phyloP scores from a whole-genome alignment of 2,888 invertebrate species.

The Aradus depressus region DNA sequence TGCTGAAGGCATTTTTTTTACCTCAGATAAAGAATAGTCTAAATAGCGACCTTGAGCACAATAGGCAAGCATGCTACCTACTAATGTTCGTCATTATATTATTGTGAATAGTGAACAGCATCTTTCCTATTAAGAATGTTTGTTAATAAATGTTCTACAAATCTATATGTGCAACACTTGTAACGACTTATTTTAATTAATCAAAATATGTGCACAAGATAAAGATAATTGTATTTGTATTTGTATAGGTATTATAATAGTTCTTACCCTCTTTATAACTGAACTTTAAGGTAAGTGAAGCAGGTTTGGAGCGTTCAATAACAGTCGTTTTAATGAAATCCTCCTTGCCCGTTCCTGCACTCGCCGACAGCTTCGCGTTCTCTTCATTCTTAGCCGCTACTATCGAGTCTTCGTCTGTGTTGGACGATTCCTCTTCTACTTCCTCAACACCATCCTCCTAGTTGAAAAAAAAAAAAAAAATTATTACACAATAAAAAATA shows the following conservation, averaged over 20 bases:
- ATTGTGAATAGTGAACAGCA: too few species aligned
- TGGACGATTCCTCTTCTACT: conserved; percentile 2
- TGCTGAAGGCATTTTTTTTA: too few species aligned
- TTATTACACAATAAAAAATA: not conserved
- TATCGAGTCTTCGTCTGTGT: conserved; percentile 10
- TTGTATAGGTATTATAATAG: not conserved
- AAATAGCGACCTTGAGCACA: too few species aligned
- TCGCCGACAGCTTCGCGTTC: conserved; percentile 35
- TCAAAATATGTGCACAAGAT: too few species aligned
- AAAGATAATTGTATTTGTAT: not conserved
- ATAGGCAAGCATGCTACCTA: too few species aligned
- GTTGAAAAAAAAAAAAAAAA: conserved; percentile 8
- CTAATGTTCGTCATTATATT: too few species aligned
- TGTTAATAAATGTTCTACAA: too few species aligned
- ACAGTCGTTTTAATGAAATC: conserved; percentile 16
- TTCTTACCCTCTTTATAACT: conserved; percentile 9
- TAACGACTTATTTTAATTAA: too few species aligned
- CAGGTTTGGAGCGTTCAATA: conserved; percentile 15
- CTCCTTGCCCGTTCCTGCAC: not conserved
- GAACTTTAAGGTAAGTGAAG: conserved; percentile 2
- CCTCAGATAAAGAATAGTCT: too few species aligned
- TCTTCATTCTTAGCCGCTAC: conserved; percentile 40
- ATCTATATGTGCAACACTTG: too few species aligned
- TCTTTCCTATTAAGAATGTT: too few species aligned
- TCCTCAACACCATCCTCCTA: conserved; percentile 20